Conservation (phyloP, 2,113 vertebrate species). For the Fulmarus glacialis region DNA sequence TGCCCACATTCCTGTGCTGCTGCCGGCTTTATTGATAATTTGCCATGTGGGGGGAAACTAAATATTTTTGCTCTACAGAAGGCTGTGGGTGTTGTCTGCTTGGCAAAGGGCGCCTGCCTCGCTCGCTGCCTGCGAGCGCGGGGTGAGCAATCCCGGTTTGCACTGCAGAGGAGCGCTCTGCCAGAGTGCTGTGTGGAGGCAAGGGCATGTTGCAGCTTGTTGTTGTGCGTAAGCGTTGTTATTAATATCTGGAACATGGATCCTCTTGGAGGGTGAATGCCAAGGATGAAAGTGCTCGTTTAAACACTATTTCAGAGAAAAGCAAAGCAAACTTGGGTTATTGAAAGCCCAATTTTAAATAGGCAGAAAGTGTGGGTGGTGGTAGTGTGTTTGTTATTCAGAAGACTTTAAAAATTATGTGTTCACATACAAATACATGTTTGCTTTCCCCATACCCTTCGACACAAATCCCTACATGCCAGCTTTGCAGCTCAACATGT, state of each 20-base stretch:
- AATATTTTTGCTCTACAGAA: not conserved
- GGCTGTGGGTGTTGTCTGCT: conserved; percentile 8
- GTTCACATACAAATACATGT: rapidly evolving
- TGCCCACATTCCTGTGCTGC: not conserved
- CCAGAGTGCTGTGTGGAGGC: not conserved
- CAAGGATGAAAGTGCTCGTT: not conserved
- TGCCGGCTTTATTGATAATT: not conserved
- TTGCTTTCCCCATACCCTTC: not conserved
- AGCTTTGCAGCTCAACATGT: not conserved
- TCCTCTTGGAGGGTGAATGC: not conserved
- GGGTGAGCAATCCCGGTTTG: not conserved
- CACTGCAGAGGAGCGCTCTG: not conserved
- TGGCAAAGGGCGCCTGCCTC: not conserved
- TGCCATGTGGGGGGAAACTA: not conserved
- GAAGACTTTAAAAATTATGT: not conserved
- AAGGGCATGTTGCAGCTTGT: not conserved
- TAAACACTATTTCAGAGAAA: not conserved
- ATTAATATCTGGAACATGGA: rapidly evolving
- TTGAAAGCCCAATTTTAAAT: not conserved
- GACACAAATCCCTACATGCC: rapidly evolving
- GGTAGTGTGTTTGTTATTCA: not conserved
- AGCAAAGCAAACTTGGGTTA: rapidly evolving
- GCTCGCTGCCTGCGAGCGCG: not conserved
- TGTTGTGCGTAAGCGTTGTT: not conserved
- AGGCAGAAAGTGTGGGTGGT: not conserved